Evolutionary conservation across 2,797 vertebrate species (phyloP).

Genomic region (Parauchenoglanis punctatus): DNA sequence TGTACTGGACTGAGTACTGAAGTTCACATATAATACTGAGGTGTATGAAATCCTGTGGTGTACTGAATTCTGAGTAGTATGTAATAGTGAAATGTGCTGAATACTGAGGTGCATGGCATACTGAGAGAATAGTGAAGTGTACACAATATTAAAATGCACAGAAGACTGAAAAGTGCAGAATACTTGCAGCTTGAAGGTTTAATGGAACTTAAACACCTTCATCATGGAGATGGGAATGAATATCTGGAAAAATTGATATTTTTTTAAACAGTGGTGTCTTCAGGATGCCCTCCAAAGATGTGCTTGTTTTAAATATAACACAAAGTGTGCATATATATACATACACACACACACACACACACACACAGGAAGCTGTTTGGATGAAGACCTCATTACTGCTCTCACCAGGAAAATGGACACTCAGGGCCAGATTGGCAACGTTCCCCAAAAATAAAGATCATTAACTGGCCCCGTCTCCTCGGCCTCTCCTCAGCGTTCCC

Average conservation of each 20-base stretch:
- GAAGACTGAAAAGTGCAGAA: too few relatives aligned
- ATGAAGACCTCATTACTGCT: constrained; percentile 13
- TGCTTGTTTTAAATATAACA: not conserved
- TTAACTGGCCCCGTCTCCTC: constrained; percentile 16
- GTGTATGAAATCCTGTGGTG: not conserved
- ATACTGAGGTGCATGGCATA: not conserved
- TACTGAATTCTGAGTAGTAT: not conserved
- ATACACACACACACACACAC: not conserved
- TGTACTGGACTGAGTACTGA: not conserved
- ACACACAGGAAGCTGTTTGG: not conserved
- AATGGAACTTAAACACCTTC: not conserved
- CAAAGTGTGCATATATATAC: not conserved
- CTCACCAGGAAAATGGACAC: not conserved
- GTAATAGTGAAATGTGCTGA: not conserved
- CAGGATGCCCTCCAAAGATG: not conserved
- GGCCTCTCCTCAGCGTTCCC: not conserved
- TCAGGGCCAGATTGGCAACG: constrained; percentile 11
- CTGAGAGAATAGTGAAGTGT: not conserved
- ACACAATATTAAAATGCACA: not conserved
- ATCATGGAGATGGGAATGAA: not conserved
- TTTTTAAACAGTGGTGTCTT: not conserved
- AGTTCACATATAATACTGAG: not conserved
- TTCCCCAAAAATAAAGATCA: constrained; percentile 38
- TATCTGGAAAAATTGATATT: not conserved
- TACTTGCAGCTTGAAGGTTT: not conserved